Conservation (phyloP, 2,113 vertebrate genomes). For the Emydura subglobosa region DNA sequence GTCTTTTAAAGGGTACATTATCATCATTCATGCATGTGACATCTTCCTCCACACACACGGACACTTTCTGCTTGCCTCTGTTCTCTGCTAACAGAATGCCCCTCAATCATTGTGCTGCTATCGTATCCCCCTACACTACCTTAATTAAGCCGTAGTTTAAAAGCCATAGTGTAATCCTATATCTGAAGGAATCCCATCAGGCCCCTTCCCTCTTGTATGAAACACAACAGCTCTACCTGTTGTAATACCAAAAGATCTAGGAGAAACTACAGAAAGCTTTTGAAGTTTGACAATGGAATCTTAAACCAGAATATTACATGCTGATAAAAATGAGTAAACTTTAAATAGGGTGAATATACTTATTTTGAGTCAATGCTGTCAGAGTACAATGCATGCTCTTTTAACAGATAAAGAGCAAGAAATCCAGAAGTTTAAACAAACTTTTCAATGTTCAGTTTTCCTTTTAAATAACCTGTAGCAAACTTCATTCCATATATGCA, state of each 20-base stretch:
- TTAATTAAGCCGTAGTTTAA: neutral
- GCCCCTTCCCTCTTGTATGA: neutral
- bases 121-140: too few species aligned
- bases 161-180: neutral
- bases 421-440: neutral
- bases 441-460: neutral
- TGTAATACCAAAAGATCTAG: neutral
- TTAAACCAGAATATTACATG: neutral
- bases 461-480: neutral
- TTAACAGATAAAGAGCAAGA: neutral
- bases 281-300: neutral
- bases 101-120: neutral
- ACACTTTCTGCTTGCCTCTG: neutral
- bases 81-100: too few species aligned
- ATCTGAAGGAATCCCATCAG: neutral
- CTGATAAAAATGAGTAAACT: neutral
- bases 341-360: neutral
- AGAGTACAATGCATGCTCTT: neutral
- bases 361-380: neutral
- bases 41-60: rapidly evolving
- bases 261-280: neutral
- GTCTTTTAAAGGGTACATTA: neutral
- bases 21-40: neutral
- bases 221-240: neutral
- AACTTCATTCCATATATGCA: neutral